A percentile compares a stretch with the other conserved stretches of the same genome.
phyloP scores from a whole-genome alignment of 2,797 vertebrate genomes.

The Muscicapa striata region DNA sequence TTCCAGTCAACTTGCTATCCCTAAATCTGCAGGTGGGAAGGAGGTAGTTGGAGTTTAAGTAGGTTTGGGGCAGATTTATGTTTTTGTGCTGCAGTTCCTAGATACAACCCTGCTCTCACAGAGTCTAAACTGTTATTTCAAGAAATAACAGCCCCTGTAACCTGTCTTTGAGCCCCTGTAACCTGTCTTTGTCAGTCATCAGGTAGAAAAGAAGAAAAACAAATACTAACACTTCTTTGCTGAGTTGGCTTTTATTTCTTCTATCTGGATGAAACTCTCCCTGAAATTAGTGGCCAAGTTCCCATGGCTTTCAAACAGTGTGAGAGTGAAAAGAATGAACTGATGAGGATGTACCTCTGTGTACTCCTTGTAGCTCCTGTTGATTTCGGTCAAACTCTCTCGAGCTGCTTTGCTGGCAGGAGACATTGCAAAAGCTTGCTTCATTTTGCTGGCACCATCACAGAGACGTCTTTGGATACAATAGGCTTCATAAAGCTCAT shows the following conservation, averaged over 20 bases:
- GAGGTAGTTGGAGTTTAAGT: neutral
- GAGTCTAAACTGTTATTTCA: neutral
- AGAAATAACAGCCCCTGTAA: neutral
- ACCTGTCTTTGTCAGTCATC: neutral
- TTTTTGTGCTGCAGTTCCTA: neutral
- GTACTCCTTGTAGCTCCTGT: conserved; percentile 92
- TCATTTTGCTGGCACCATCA: conserved; percentile 96
- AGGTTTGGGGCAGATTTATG: neutral
- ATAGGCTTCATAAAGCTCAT: conserved; percentile 97
- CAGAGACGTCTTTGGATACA: conserved; percentile 95
- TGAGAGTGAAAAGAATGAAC: neutral
- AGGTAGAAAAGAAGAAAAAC: neutral
- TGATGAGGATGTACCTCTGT: conserved; percentile 84
- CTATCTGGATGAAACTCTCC: neutral
- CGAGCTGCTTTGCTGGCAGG: conserved; percentile 93
- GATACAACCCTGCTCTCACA: neutral
- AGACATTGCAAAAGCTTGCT: conserved; percentile 92
- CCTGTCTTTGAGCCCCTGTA: neutral
- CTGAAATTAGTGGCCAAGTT: neutral
- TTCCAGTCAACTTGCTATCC: neutral
- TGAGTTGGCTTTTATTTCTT: neutral
- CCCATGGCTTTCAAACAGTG: neutral
- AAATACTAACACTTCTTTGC: neutral
- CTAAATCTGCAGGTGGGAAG: neutral
- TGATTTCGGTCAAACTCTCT: conserved; percentile 93